Percentiles rank a stretch among this genome's conserved stretches.
These are phyloP conservation scores for Globodera ellingtonae DNA, from an alignment of 1,140 invertebrate genomes.

Conservation along the genomic window DNA sequence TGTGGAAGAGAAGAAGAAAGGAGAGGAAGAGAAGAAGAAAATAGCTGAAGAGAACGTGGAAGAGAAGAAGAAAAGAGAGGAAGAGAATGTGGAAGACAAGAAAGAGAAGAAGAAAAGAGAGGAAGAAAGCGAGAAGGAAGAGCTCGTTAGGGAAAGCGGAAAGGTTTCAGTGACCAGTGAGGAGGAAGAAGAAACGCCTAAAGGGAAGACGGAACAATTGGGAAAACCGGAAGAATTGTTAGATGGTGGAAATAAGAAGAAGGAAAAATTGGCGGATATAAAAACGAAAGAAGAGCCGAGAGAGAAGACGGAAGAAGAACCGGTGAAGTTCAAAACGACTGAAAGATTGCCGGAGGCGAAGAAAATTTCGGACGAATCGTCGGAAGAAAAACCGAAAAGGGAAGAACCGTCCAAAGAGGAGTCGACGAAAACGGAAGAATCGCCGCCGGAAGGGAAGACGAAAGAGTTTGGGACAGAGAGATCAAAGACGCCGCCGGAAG, in stretches of 20 bases:
- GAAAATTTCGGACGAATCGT: not conserved
- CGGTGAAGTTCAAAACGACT: not conserved
- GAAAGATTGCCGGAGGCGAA: not conserved
- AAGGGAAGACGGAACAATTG: not conserved
- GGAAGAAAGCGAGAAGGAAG: not conserved
- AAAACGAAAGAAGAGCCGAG: not conserved
- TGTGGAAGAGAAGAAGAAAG: not conserved
- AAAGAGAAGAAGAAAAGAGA: not conserved
- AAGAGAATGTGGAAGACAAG: not conserved
- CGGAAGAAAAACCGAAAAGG: constrained; percentile 2
- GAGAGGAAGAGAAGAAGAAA: not conserved
- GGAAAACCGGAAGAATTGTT: not conserved
- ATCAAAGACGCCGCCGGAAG: not conserved
- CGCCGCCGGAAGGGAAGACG: too few relatives aligned
- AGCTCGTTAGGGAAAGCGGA: not conserved
- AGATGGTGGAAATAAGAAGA: not conserved
- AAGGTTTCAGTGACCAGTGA: not conserved
- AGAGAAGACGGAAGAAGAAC: not conserved
- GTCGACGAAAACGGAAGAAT: too few relatives aligned
- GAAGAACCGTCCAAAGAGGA: too few relatives aligned
- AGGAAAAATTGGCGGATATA: not conserved
- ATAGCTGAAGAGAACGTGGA: not conserved
- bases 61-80: not conserved
- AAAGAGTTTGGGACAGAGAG: too few relatives aligned
- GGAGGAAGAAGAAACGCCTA: constrained; percentile 1